Evolutionary conservation across 2,888 invertebrate genomes (phyloP).

Genomic region (Tenthredo livida): DNA sequence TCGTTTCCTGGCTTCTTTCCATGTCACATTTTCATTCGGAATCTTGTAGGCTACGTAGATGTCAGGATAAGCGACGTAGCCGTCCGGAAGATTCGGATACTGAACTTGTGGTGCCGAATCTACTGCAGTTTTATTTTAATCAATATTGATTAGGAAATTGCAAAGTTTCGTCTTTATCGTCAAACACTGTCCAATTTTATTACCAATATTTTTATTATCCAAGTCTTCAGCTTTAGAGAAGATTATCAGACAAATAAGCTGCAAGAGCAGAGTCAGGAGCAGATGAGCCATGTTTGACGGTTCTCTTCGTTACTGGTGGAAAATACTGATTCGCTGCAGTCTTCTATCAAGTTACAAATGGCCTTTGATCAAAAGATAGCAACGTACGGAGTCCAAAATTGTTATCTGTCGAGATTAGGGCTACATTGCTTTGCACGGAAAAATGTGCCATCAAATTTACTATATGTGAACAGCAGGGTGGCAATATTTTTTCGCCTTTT

Average conservation of each 20-base stretch:
- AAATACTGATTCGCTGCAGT: too few relatives aligned
- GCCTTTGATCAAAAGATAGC: too few relatives aligned
- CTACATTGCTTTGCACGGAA: too few relatives aligned
- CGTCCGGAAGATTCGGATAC: neutral
- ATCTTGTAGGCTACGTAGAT: neutral
- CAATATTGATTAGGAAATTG: neutral
- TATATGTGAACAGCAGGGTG: too few relatives aligned
- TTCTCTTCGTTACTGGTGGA: neutral
- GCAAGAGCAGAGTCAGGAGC: neutral
- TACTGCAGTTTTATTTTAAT: neutral
- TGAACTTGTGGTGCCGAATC: neutral
- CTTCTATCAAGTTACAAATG: too few relatives aligned
- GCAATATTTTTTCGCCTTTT: too few relatives aligned
- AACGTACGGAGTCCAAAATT: too few relatives aligned
- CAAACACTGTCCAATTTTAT: neutral
- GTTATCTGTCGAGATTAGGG: too few relatives aligned
- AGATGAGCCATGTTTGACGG: neutral
- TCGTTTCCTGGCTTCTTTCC: neutral
- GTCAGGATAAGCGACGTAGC: neutral
- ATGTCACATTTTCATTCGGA: neutral
- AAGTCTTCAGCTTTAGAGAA: neutral
- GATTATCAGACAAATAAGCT: neutral
- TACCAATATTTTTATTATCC: neutral
- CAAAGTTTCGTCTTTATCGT: neutral
- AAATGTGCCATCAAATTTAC: too few relatives aligned